These are phyloP conservation scores for Atethmia centrago DNA, from an alignment of 2,888 invertebrate genomes.

Conservation along the genomic window DNA sequence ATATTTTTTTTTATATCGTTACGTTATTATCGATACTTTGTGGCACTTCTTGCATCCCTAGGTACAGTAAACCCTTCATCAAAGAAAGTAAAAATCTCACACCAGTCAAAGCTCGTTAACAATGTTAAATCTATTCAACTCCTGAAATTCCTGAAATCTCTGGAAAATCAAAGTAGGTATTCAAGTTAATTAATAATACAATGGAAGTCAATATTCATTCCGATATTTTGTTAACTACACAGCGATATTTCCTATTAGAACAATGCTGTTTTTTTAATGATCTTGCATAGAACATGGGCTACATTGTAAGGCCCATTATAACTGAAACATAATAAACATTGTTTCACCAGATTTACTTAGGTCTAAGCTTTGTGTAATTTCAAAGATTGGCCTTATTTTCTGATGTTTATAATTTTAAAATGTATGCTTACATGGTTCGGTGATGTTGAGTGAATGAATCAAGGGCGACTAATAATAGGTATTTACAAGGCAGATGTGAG, in stretches of 20 bases:
- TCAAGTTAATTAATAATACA: conserved; percentile 32
- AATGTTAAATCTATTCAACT: too few relatives aligned
- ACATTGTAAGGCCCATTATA: conserved; percentile 20
- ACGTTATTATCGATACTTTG: too few relatives aligned
- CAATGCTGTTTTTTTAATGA: conserved; percentile 30
- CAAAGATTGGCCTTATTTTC: too few relatives aligned
- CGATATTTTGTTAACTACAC: conserved; percentile 5
- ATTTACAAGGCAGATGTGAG: not conserved
- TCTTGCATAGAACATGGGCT: conserved; percentile 13
- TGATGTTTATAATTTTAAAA: too few relatives aligned
- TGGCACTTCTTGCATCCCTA: too few relatives aligned
- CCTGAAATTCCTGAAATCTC: not conserved
- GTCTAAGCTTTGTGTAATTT: too few relatives aligned
- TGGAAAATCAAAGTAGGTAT: not conserved
- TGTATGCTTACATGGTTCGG: not conserved
- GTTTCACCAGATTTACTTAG: not conserved
- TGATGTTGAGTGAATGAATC: not conserved
- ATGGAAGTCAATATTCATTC: conserved; percentile 23
- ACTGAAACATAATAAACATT: conserved; percentile 11
- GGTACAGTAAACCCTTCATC: too few relatives aligned
- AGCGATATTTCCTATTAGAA: conserved; percentile 17
- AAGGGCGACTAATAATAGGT: too few relatives aligned
- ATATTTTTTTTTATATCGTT: too few relatives aligned
- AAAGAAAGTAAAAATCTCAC: too few relatives aligned
- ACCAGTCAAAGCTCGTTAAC: too few relatives aligned